Base-by-base conservation (phyloP, 1,140 invertebrate genomes). In the Physella acuta region DNA sequence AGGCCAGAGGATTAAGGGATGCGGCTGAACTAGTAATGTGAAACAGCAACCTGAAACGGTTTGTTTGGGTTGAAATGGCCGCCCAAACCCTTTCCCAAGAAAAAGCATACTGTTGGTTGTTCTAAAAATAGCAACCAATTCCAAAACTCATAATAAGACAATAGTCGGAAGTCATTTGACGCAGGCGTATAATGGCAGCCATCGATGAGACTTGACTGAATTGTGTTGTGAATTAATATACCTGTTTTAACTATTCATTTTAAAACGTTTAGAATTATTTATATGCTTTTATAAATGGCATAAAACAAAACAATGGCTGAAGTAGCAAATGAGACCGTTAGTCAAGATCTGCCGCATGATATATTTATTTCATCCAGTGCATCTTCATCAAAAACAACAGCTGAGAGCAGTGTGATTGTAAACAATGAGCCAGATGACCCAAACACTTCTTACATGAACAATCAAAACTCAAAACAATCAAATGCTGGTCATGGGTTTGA, bases 121-220 rank as follows among this genome's bases (percentile, higher is more conserved):
- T n/a, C 44, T 44, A 53, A 36, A 4, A n/a, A 52, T 16, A 51
- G 14, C n/a, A 69, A 26, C 66, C 71, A 68, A 69, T 69, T 55
- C 37, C 44, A 17, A 39, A n/a, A n/a, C 17, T 59, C 55, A 26
- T 69, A 5, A 72, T 39, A 65, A 52, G 59, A 28, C 34, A 16
- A 28, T 39, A 49, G 33, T 30, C 59, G 71, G 71, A 72, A 72
- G 71, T 72, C 49, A 58, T 63, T 49, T 72, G 71, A 72, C 71
- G 71, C 60, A 72, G 66, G 55, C 71, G 64, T 37, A 53, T 53
- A 53, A 67, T 56, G 64, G 64, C 64, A 67, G 64, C 64, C 64
- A 67, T 52, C 64, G 3, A 56, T 11, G 3, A 37, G 51, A 67
- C 24, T n/a, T n/a, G n/a, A n/a, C n/a, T n/a, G n/a, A n/a, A n/a